Percentiles rank a stretch among this genome's conserved stretches.
Evolutionary conservation across 2,797 vertebrate species (phyloP).

Genomic region (Poecilia picta): DNA sequence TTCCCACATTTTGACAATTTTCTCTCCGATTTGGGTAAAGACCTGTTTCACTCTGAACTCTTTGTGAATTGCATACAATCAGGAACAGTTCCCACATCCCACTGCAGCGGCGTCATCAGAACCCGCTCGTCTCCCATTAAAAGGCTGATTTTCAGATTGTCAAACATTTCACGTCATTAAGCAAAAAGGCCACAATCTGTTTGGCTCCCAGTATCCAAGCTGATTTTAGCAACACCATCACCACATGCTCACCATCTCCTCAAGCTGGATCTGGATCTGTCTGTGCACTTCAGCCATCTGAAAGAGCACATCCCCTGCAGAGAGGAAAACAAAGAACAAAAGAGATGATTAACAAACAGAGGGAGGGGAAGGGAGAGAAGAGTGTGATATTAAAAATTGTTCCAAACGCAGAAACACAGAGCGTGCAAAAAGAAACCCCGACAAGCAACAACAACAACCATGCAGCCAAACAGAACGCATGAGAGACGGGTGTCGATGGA

Average conservation of each 20-base stretch:
- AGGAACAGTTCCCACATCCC: slow-evolving; percentile 3
- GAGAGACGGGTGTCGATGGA: slow-evolving; percentile 41
- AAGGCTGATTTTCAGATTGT: neutral
- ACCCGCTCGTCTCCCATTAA: neutral
- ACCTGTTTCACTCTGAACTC: slow-evolving; percentile 7
- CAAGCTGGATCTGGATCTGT: slow-evolving; percentile 97
- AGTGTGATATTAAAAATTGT: slow-evolving; percentile 40
- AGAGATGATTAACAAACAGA: slow-evolving; percentile 37
- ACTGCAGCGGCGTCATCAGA: neutral
- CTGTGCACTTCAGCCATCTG: slow-evolving; percentile 99
- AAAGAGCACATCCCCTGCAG: slow-evolving; percentile 94
- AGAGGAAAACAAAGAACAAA: slow-evolving; percentile 42
- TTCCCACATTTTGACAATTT: slow-evolving; percentile 21
- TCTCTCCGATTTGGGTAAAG: neutral
- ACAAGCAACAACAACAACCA: slow-evolving; percentile 37
- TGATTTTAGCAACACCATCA: slow-evolving; percentile 39
- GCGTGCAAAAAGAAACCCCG: slow-evolving; percentile 59
- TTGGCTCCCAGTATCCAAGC: slow-evolving; percentile 17
- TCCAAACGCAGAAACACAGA: slow-evolving; percentile 33
- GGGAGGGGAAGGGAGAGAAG: slow-evolving; percentile 8
- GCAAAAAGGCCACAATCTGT: slow-evolving; percentile 38
- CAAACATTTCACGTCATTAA: slow-evolving; percentile 22
- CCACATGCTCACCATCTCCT: slow-evolving; percentile 92
- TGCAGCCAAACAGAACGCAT: slow-evolving; percentile 71
- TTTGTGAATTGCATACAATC: slow-evolving; percentile 18